Percentiles rank a stretch among this genome's conserved stretches.
Conservation (phyloP, 2,888 invertebrate genomes). For the Steinernema carpocapsae region DNA sequence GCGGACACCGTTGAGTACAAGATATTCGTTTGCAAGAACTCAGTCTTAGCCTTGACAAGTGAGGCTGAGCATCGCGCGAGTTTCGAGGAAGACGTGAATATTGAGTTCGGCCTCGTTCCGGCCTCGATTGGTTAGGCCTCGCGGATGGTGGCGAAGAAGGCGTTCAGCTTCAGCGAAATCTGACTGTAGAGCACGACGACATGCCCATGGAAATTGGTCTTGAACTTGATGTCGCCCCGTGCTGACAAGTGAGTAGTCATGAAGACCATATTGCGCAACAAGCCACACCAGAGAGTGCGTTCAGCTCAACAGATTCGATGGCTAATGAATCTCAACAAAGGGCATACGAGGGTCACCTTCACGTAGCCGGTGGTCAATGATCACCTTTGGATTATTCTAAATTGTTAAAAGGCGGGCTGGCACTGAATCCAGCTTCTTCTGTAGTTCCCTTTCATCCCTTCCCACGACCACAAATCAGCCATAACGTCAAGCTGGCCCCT, state of each 20-base stretch:
- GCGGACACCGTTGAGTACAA: not conserved
- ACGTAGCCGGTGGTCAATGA: no score
- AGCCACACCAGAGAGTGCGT: no score
- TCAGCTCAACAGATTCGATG: no score
- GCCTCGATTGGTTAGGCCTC: constrained; percentile 64
- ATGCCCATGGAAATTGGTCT: constrained; percentile 64
- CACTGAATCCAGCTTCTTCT: no score
- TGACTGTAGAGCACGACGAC: constrained; percentile 63
- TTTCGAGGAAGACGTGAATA: constrained; percentile 98
- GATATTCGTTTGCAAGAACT: constrained; percentile 71
- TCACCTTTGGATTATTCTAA: no score
- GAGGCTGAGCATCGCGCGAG: constrained; percentile 93
- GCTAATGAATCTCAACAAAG: no score
- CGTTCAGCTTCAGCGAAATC: constrained; percentile 56
- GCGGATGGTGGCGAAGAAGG: constrained; percentile 54
- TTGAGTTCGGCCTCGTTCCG: constrained; percentile 89
- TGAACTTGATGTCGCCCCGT: constrained; percentile 63
- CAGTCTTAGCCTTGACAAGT: constrained; percentile 95
- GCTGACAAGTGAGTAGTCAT: constrained; percentile 51
- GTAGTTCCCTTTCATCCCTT: no score
- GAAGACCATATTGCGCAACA: constrained; percentile 33
- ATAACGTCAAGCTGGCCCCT: no score
- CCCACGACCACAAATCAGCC: no score
- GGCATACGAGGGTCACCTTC: no score
- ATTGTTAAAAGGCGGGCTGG: no score